phyloP scores from a whole-genome alignment of 1,140 invertebrate genomes.

The Notospermus geniculatus region DNA sequence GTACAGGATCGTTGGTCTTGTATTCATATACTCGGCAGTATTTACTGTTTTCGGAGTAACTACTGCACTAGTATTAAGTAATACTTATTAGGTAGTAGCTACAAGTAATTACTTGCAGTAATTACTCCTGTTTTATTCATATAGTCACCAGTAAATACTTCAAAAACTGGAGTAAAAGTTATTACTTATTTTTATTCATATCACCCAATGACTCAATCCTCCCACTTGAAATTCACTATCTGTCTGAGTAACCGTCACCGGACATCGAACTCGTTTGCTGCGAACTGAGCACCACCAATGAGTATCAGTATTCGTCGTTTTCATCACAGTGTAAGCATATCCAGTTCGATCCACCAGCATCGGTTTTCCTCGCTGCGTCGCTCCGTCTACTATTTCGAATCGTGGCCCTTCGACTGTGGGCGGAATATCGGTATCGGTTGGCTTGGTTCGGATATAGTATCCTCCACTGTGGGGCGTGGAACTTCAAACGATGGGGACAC shows the following conservation, averaged over 20 bases:
- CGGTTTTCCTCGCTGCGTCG: neutral
- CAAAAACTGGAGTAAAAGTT: too few relatives aligned
- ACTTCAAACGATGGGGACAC: neutral
- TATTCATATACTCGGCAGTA: too few relatives aligned
- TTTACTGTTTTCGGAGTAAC: too few relatives aligned
- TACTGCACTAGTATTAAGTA: too few relatives aligned
- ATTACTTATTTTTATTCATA: too few relatives aligned
- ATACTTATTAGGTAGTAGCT: too few relatives aligned
- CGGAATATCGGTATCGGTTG: neutral
- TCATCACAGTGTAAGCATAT: neutral
- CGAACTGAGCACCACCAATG: neutral
- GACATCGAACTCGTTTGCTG: neutral
- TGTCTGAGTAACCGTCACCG: neutral
- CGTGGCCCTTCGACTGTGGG: neutral
- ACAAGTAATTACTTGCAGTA: too few relatives aligned
- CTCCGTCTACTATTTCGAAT: neutral
- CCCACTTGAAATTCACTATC: neutral
- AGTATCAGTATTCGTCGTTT: neutral
- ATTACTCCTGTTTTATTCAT: too few relatives aligned
- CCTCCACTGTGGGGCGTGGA: neutral
- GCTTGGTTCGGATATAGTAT: neutral
- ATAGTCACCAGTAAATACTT: too few relatives aligned
- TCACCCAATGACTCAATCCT: too few relatives aligned
- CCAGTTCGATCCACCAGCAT: neutral
- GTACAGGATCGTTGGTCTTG: too few relatives aligned